Percentiles rank a stretch among this genome's conserved stretches.
These are phyloP conservation scores for Tipula helvola DNA, from an alignment of 2,888 invertebrate genomes.

Conservation along the genomic window DNA sequence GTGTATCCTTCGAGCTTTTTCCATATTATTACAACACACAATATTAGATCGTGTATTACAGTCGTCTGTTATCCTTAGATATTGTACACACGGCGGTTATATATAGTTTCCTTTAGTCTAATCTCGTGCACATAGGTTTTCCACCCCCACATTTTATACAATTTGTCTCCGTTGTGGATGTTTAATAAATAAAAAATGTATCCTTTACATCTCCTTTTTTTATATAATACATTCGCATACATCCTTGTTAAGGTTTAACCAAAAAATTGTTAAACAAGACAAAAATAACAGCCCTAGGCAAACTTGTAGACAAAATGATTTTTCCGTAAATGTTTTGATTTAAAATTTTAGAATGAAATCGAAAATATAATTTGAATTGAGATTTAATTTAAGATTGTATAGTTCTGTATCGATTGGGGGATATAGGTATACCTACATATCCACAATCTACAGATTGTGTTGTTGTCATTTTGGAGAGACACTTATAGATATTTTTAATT, in stretches of 20 bases:
- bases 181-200: background rate
- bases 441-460: too few relatives aligned
- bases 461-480: too few relatives aligned
- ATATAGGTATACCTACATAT: background rate
- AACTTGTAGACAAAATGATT: background rate
- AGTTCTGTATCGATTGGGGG: background rate
- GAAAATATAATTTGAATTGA: background rate
- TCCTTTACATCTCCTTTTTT: background rate
- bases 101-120: background rate
- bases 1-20: background rate
- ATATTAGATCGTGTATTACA: background rate
- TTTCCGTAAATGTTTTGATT: background rate
- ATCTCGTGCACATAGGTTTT: background rate
- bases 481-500: too few relatives aligned
- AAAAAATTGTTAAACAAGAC: background rate
- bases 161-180: background rate
- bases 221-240: background rate
- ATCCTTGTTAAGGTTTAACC: background rate
- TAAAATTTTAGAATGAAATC: background rate
- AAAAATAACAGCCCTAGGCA: background rate
- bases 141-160: background rate
- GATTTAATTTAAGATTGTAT: background rate
- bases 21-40: background rate
- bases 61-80: background rate
- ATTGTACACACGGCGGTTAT: background rate